Percentiles rank a stretch among this genome's conserved stretches.
phyloP scores from a whole-genome alignment of 2,797 vertebrate species.

The Poecilia wingei region DNA sequence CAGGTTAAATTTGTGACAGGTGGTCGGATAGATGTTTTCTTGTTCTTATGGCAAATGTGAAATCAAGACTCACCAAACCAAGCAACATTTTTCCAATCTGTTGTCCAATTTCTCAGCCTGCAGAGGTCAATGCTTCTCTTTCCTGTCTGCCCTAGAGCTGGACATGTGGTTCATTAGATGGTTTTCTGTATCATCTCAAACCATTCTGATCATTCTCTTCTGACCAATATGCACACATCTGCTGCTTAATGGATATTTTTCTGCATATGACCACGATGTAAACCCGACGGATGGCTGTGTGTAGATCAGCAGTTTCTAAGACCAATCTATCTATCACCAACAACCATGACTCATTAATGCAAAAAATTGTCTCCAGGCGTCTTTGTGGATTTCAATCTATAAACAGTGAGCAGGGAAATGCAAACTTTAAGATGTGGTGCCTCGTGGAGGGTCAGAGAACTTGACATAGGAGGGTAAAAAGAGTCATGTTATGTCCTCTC shows the following conservation, averaged over 20 bases:
- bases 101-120: background rate
- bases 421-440: constrained; percentile 30
- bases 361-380: background rate
- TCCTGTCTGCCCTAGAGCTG: background rate
- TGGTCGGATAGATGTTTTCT: background rate
- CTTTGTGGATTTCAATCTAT: constrained; percentile 46
- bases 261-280: background rate
- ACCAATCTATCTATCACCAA: background rate
- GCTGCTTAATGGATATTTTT: background rate
- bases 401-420: constrained; percentile 36
- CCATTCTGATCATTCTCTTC: background rate
- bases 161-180: background rate
- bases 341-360: background rate
- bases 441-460: constrained; percentile 46
- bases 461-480: constrained; percentile 3
- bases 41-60: background rate
- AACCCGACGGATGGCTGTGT: background rate
- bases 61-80: background rate
- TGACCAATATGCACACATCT: background rate
- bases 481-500: constrained; percentile 16
- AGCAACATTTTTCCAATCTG: background rate
- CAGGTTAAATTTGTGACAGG: background rate
- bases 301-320: background rate
- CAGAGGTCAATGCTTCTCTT: background rate
- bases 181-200: background rate